Percentiles rank a stretch among this genome's conserved stretches.
These are phyloP conservation scores for Phalloptychus januarius DNA, from an alignment of 2,797 vertebrate species.

Conservation along the genomic window DNA sequence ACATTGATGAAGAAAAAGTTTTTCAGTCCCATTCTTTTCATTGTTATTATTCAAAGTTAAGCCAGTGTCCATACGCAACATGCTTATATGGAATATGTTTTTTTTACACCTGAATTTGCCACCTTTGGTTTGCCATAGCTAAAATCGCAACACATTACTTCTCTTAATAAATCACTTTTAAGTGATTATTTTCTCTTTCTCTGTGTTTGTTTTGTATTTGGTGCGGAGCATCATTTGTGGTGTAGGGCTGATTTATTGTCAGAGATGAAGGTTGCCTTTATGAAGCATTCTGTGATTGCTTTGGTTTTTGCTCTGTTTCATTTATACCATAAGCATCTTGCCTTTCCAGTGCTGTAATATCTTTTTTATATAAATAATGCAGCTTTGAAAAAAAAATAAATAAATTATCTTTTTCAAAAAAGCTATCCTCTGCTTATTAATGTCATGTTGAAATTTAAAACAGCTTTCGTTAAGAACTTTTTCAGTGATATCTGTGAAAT, in stretches of 20 bases:
- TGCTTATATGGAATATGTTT: not conserved
- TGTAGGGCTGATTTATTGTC: conserved; percentile 44
- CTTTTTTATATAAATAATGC: conserved; percentile 39
- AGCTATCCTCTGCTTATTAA: not conserved
- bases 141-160: not conserved
- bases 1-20: not conserved
- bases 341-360: conserved; percentile 49
- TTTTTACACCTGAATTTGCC: conserved; percentile 1
- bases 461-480: not conserved
- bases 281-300: conserved; percentile 43
- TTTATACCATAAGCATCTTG: conserved; percentile 43
- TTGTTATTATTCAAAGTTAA: not conserved
- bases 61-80: not conserved
- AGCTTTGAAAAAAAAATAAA: conserved; percentile 41
- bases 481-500: not conserved
- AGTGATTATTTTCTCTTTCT: conserved; percentile 20
- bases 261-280: conserved; percentile 51
- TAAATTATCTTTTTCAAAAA: conserved; percentile 38
- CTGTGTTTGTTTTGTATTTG: conserved; percentile 48
- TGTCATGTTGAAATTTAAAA: not conserved
- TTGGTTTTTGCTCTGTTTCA: conserved; percentile 39
- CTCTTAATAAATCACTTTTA: conserved; percentile 10
- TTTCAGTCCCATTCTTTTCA: not conserved
- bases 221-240: conserved; percentile 76
- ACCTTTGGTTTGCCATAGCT: not conserved